Base-by-base conservation (phyloP, 2,113 vertebrate species). In the Acanthochromis polyacanthus region DNA sequence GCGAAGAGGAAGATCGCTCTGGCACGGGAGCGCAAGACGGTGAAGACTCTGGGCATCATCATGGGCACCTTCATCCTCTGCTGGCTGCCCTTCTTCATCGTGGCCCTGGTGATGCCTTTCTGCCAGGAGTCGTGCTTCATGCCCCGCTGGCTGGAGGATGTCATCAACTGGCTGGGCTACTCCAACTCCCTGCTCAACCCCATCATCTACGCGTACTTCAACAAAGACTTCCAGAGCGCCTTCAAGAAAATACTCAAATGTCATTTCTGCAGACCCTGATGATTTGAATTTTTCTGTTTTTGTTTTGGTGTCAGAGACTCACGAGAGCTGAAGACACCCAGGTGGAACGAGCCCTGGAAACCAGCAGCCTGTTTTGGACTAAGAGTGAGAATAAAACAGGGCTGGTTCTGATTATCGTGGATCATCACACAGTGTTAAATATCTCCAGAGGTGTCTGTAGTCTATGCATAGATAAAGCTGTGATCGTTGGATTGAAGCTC, bases 161-260 rank as follows among this genome's bases (percentile, higher is more conserved):
- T 99, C 43, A 98, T 99, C 71, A 99, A 97, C 93, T 99, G 98
- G 97, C 94, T 99, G 68, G 98, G 97, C 52, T 99, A 99, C 88
- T 98, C 97, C 90, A 99, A 99, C 93, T 99, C 98, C 1, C 91
- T 99, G 23, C 96, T 99, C 56, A 99, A 99, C 77, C 98, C 98
- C n/a, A 96, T 99, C 91, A 99, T 99, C 66, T 99, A 99, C 78
- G 98, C 98, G 11, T 99, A 99, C 88, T 99, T 99, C 91, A 99
- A 99, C 95, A 98, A 98, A 86, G 98, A 99, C 93, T 99, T 99
- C 72, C 97, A 98, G 94, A 97, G 95, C 89, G 97, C 97, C 10
- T 99, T 99, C 89, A 97, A 98, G 93, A 99, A 99, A 93, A 99
- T 99, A 60, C 81, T 98, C 76, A 97, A 96, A 93, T 99, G 98